Conservation (phyloP, 2,797 vertebrate species). For the Cichlasoma orientale region DNA sequence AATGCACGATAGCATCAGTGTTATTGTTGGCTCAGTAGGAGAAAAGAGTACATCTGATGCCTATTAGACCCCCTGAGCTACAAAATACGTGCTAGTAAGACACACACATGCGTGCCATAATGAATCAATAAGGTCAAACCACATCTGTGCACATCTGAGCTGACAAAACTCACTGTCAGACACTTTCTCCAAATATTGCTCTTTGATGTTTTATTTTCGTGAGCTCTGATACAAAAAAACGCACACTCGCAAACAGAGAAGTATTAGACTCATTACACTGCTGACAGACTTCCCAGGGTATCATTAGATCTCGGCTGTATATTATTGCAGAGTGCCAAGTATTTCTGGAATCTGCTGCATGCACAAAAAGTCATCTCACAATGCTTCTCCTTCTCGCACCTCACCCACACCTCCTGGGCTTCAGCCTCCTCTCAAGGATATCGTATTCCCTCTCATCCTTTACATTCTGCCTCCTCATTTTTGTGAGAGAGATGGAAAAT, state of each 20-base stretch:
- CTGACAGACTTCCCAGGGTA: conserved; percentile 57
- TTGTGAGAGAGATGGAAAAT: background rate
- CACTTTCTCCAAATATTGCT: conserved; percentile 39
- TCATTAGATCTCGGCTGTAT: conserved; percentile 68
- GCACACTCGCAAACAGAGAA: conserved; percentile 16
- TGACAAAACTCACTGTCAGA: conserved; percentile 11
- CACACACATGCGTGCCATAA: conserved; percentile 1
- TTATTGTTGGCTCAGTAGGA: conserved; percentile 50
- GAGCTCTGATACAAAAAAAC: conserved; percentile 46
- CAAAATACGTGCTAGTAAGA: conserved; percentile 34
- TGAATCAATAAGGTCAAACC: conserved; percentile 19
- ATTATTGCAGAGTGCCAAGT: conserved; percentile 69
- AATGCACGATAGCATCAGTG: conserved; percentile 30
- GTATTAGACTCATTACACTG: conserved; percentile 54
- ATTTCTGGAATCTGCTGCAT: conserved; percentile 71
- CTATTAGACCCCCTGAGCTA: conserved; percentile 61
- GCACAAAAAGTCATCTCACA: conserved; percentile 51
- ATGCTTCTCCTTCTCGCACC: conserved; percentile 20
- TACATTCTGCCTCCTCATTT: conserved; percentile 2
- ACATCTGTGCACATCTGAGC: conserved; percentile 28
- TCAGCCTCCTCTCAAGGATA: conserved; percentile 16
- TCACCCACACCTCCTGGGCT: conserved; percentile 3
- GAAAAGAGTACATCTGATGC: conserved; percentile 65
- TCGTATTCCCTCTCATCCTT: conserved; percentile 20
- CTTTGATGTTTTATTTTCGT: conserved; percentile 46